Base-by-base conservation (phyloP, 92 coral and sea anemone species). In the Phenganax marumi region DNA sequence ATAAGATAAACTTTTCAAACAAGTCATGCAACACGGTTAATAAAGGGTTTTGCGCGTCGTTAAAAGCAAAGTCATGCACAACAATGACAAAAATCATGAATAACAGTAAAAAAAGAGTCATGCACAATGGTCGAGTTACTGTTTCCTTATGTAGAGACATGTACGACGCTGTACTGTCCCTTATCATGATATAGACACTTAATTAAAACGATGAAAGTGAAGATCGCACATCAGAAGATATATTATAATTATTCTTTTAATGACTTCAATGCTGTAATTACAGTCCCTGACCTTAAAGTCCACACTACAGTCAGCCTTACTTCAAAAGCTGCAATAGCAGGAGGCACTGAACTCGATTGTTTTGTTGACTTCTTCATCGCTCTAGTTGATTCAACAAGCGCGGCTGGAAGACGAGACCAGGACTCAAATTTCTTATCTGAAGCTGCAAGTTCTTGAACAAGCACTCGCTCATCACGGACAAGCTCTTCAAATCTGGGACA, bases 271-370 rank as follows among this genome's bases (percentile, higher is more conserved):
- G 25, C 12, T 70, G 52, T 43, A 70, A 49, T 12, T 25, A 6
- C 18, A 10, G 11, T 54, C 17, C 60, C 60, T 54, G 60, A 54
- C 60, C 60, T 10, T 10, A 54, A 54, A 54, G 11, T 56, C 17
- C 7, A 14, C n/a, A 56, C 63, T 14, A 4, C 21, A 14, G 63
- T 13, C 52, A 26, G 25, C 46, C 21, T 60, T 80, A 94, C 98
- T 91, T 95, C 98, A 91, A 95, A 95, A 60, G 96, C 97, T 13
- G 98, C 98, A 19, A 95, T 97, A n/a, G 95, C 98, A 51, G 98
- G 98, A 62, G 98, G 98, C 11, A 95, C 77, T 13, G 91, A 86
- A 22, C 85, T 91, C 9, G 97, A 80, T 7, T 88, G 86, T 48
- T 84, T 85, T 19, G 80, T 83, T 18, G 91, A 91, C 81, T 89